Conservation (phyloP, 2,888 invertebrate species). For the Caenorhabditis drosophilae region DNA sequence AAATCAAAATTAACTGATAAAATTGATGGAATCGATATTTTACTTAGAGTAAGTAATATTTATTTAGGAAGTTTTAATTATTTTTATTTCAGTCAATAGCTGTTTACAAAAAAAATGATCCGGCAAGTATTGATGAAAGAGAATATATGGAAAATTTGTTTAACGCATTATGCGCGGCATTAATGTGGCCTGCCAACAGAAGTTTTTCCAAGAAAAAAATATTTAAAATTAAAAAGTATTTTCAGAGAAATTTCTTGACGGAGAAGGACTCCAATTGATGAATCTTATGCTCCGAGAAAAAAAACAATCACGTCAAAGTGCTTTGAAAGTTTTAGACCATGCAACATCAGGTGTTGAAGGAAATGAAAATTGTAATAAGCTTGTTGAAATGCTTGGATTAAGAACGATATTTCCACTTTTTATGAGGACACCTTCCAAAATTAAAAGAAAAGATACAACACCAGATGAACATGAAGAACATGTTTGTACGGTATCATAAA, state of each 20-base stretch:
- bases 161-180: constrained; percentile 88
- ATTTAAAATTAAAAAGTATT: neutral
- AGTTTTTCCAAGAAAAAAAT: constrained; percentile 67
- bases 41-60: constrained; percentile 88
- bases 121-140: constrained; percentile 80
- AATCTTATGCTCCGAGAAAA: constrained; percentile 97
- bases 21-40: constrained; percentile 91
- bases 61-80: no score
- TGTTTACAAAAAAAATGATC: constrained; percentile 65
- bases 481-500: constrained; percentile 77
- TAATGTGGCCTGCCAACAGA: constrained; percentile 86
- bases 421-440: constrained; percentile 95
- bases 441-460: constrained; percentile 74
- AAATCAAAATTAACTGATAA: constrained; percentile 58
- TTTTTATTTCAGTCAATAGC: constrained; percentile 74
- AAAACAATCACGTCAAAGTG: constrained; percentile 92
- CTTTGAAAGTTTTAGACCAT: constrained; percentile 89
- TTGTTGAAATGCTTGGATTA: constrained; percentile 92
- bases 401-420: constrained; percentile 96
- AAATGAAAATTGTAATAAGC: constrained; percentile 88
- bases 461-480: constrained; percentile 77
- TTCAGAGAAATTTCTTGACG: constrained; percentile 81
- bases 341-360: constrained; percentile 93
- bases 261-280: constrained; percentile 98
- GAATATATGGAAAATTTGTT: constrained; percentile 99